Evolutionary conservation across 1,140 invertebrate genomes (phyloP), one percentile per base, ranked within the genome.

Genomic region (Lepidurus packardi): DNA sequence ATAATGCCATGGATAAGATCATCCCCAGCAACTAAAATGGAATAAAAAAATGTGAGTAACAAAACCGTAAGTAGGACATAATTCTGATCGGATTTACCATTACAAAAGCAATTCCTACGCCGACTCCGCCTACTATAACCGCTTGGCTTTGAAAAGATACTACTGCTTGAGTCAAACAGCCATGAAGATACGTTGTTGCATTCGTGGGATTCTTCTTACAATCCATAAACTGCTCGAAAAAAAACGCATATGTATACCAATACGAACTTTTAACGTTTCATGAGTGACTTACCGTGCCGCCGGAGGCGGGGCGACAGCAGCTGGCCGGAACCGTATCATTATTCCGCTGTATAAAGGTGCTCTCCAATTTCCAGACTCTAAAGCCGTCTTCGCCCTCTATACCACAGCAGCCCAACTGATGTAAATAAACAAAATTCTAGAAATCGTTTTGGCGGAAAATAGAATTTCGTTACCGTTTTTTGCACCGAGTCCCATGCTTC

Each of bases 401-500:
- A 21, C 94, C 94, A 82, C 94, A 96, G 85, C 94, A 96, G 82
- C 92, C 88, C 53, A 95, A 86, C 85, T 93, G 85, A 89, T 85
- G n/a, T 53, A 75, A 65, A 47, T 13, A 77, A 80, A 81, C 21
- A 73, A 80, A 82, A 73, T 53, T 43, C 7, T 74, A 75, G 53
- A 75, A 73, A 34, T 25, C 45, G 42, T 7, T n/a, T 78, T 78
- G 42, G 53, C 24, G 78, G 21, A 8, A 42, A 16, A 43, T 79
- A 44, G 53, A 11, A 47, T 43, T 53, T 73, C 82, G 83, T 85
- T 83, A 89, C 88, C 53, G 84, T 86, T 77, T 83, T 88, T 82
- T 95, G 93, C 1, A 92, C 93, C 77, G 90, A 88, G 82, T 94
- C 93, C 94, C 94, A 96, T 1, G 93, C 92, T 47, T 89, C 87